These are phyloP conservation scores for Grantiella picta DNA, from an alignment of 2,113 vertebrate species.

Conservation along the genomic window DNA sequence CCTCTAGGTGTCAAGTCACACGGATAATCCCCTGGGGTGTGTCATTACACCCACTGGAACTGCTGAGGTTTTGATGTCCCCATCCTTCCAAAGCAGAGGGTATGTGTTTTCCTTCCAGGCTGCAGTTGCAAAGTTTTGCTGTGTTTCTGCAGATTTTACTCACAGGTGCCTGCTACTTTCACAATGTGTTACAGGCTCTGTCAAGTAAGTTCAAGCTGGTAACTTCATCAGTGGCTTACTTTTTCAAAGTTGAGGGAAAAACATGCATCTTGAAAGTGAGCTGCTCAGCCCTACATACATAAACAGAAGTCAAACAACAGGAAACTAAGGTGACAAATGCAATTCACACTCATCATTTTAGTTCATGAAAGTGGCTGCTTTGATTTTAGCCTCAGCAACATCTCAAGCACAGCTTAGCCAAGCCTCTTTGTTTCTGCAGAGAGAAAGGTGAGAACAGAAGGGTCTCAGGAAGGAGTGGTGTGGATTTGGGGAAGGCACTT, in stretches of 20 bases:
- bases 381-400: neutral
- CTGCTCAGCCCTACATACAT: neutral
- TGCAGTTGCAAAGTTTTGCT: neutral
- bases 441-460: neutral
- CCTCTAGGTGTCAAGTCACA: constrained; percentile 50
- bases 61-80: constrained; percentile 3
- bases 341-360: neutral
- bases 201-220: neutral
- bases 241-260: neutral
- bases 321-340: neutral
- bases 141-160: neutral
- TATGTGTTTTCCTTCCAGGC: neutral
- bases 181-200: neutral
- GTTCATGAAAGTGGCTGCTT: neutral
- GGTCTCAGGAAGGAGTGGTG: neutral
- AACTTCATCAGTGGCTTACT: neutral
- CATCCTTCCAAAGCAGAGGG: neutral
- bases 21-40: constrained; percentile 20
- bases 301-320: neutral
- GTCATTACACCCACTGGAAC: constrained; percentile 45
- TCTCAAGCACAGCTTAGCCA: neutral
- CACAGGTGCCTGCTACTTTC: neutral
- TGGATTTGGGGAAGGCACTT: neutral
- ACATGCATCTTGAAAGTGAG: accelerated
- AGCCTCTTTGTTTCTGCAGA: neutral